These are phyloP conservation scores for Linepithema humile DNA, from an alignment of 1,140 invertebrate genomes.

Conservation along the genomic window DNA sequence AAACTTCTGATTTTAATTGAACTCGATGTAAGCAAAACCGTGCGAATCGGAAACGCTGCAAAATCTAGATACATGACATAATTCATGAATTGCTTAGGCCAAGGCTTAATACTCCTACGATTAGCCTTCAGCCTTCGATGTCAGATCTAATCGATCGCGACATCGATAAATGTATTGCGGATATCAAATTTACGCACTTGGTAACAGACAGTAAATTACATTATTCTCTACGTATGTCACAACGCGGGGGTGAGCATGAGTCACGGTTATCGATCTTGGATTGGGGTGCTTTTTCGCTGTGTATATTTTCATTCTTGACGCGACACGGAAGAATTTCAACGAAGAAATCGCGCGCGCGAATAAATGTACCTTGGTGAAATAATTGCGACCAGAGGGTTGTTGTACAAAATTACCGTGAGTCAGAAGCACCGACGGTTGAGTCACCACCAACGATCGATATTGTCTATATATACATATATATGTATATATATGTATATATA, in stretches of 20 bases:
- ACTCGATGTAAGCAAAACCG: neutral
- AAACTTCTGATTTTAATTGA: neutral
- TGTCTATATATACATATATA: constrained; percentile 1
- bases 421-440: constrained; percentile 30
- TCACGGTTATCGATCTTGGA: constrained; percentile 57
- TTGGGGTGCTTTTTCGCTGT: neutral
- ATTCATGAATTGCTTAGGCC: neutral
- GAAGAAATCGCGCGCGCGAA: neutral
- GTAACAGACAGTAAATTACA: neutral
- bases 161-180: neutral
- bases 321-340: neutral
- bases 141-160: neutral
- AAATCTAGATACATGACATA: neutral
- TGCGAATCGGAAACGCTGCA: too few species aligned
- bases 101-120: neutral
- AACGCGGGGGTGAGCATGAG: constrained; percentile 18
- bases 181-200: neutral
- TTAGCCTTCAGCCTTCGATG: neutral
- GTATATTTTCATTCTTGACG: neutral
- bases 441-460: constrained; percentile 47
- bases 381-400: neutral
- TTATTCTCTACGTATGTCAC: constrained; percentile 39
- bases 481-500: too few species aligned
- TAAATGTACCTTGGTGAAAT: constrained; percentile 13
- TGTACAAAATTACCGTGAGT: constrained; percentile 19